These are phyloP conservation scores for Calidris pygmaea DNA, from an alignment of 2,113 vertebrate genomes.

Conservation along the genomic window DNA sequence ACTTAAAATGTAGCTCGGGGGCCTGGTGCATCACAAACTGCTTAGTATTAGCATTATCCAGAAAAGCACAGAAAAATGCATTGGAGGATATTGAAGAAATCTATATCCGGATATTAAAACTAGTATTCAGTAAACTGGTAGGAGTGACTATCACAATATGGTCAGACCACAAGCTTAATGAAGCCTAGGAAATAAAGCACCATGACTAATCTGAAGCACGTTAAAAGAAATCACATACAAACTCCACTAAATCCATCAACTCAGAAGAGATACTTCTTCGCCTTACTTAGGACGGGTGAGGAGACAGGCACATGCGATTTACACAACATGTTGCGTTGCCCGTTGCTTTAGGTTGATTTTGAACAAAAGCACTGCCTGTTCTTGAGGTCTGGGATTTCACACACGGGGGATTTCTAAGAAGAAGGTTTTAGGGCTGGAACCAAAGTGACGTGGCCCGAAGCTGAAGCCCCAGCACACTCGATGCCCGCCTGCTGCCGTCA, in stretches of 20 bases:
- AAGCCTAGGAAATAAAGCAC: constrained; percentile 49
- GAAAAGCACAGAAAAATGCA: constrained; percentile 22
- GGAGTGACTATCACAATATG: neutral
- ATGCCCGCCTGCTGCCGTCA: neutral
- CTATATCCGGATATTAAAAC: constrained; percentile 69
- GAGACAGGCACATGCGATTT: neutral
- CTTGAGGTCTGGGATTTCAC: neutral
- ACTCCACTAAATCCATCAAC: constrained; percentile 37
- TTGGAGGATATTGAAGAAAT: constrained; percentile 72
- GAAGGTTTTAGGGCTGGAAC: neutral
- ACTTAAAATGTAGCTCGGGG: constrained; percentile 20
- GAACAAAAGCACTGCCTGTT: neutral
- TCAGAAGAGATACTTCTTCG: neutral
- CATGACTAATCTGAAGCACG: constrained; percentile 38
- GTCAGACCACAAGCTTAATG: constrained; percentile 39
- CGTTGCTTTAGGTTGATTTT: neutral
- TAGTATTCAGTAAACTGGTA: neutral
- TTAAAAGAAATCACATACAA: constrained; percentile 40
- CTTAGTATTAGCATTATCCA: constrained; percentile 25
- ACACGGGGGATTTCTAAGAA: neutral
- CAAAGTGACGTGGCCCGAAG: accelerated
- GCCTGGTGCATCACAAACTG: constrained; percentile 19
- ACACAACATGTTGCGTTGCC: neutral
- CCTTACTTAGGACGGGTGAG: neutral
- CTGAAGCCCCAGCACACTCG: accelerated